Percentiles rank a stretch among this genome's conserved stretches.
Conservation (phyloP, 2,888 invertebrate species). For the Trissolcus brochymenae region DNA sequence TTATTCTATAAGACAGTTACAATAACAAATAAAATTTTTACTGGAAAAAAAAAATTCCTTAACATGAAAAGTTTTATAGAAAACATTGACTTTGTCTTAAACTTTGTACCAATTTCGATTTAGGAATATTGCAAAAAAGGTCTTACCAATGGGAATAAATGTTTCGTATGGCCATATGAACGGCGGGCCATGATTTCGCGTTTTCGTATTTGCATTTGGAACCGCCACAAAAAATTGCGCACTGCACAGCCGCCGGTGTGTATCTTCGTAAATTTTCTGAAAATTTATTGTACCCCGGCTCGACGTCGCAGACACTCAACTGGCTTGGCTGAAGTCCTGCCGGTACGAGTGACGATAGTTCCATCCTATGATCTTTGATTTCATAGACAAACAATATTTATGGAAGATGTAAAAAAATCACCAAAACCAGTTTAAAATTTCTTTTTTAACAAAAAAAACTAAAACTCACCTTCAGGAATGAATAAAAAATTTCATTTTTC, state of each 20-base stretch:
- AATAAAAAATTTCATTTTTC: slow-evolving; percentile 48
- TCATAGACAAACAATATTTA: not conserved
- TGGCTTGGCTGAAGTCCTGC: slow-evolving; percentile 69
- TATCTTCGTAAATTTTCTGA: slow-evolving; percentile 79
- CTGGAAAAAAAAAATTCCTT: not conserved
- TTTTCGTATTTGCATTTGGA: slow-evolving; percentile 88
- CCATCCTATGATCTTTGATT: slow-evolving; percentile 65
- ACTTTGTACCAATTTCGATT: too few species aligned
- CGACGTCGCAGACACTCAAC: slow-evolving; percentile 63
- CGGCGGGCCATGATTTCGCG: slow-evolving; percentile 80
- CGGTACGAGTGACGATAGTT: slow-evolving; percentile 71
- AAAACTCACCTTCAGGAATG: slow-evolving; percentile 61
- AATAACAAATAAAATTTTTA: not conserved
- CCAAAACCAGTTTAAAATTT: not conserved
- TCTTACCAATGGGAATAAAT: slow-evolving; percentile 90
- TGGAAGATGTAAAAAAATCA: not conserved
- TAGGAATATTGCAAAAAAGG: slow-evolving; percentile 2
- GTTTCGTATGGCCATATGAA: slow-evolving; percentile 85
- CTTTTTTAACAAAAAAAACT: slow-evolving; percentile 8
- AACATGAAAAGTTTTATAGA: not conserved
- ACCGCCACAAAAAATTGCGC: slow-evolving; percentile 91
- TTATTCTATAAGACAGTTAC: too few species aligned
- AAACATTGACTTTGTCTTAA: too few species aligned
- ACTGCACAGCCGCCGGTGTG: slow-evolving; percentile 85
- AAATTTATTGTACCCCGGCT: slow-evolving; percentile 75